Evolutionary conservation across 2,113 vertebrate genomes (phyloP), one percentile per base, ranked within the genome.

Genomic region (Xerus inauris): DNA sequence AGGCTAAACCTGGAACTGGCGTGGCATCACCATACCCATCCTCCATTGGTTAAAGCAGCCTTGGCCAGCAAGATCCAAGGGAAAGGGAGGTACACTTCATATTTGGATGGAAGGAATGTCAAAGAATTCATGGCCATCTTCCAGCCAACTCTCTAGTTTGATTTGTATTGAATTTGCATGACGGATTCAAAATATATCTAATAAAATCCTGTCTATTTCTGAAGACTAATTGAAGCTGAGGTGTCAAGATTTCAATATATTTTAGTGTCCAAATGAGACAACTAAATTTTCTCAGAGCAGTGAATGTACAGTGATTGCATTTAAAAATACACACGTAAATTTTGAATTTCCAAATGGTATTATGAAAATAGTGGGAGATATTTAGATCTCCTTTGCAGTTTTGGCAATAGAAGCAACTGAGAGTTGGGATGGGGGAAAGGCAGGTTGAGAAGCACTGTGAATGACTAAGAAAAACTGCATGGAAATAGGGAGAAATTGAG

Each of bases 181-280:
- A 92, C 83, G 42, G 19, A 87, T 67, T 95, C 45, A 89, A 49
- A 1, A 7, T 64, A 75, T 79, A 92, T 86, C 64, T 75, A 80
- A 94, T 77, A 79, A 89, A 76, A 83, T 75, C 35, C 1, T 81
- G 19, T 17, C 26, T 77, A n/a, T 93, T 32, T 88, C 59, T 88
- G 49, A 93, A 87, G 65, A 85, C 51, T 47, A 19, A n/a, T 14
- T 83, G 79, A 75, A 95, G 26, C 45, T 84, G 83, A 91, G 71
- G 6, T 85, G 38, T 80, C 49, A 49, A 76, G 75, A 16, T 14
- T 72, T 92, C 22, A 84, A 32, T 51, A 42, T 69, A 89, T 84
- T 40, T 91, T 90, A 47, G 4, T 87, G 38, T 65, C 90, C 45
- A 92, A 90, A 65, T 92, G 83, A 90, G 85, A 90, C 22, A 83